Evolutionary conservation across 2,113 vertebrate species (phyloP).

Genomic region (Bujurquina vittata): DNA sequence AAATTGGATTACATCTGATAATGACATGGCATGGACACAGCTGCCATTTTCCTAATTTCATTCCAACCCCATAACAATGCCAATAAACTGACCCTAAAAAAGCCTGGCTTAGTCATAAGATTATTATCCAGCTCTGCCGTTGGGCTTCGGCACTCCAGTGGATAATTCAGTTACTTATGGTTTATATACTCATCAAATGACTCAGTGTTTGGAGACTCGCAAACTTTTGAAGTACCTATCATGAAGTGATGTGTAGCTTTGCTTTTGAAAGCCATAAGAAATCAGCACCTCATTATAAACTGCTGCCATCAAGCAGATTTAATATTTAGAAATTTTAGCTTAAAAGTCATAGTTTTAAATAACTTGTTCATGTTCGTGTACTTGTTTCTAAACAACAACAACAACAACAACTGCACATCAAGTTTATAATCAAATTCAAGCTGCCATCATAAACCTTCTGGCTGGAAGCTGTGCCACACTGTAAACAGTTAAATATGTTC

Average conservation of each 20-base stretch:
- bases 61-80: conserved; percentile 73
- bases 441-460: too few relatives aligned
- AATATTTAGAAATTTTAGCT: background rate
- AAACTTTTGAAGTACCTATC: conserved; percentile 10
- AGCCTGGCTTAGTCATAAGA: conserved; percentile 68
- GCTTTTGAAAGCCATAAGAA: background rate
- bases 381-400: too few relatives aligned
- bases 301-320: background rate
- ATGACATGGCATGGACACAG: conserved; percentile 76
- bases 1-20: conserved; percentile 79
- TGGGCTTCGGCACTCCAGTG: conserved; percentile 20
- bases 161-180: conserved; percentile 53
- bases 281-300: background rate
- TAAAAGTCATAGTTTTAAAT: background rate
- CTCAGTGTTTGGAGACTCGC: conserved; percentile 15
- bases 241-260: background rate
- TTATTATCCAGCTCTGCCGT: conserved; percentile 61
- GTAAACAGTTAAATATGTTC: conserved; percentile 7
- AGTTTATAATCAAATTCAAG: background rate
- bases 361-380: too few relatives aligned
- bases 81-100: conserved; percentile 75
- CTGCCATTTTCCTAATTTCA: conserved; percentile 79
- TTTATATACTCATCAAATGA: conserved; percentile 51
- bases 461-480: background rate
- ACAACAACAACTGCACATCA: background rate